Percentiles rank a stretch among this genome's conserved stretches.
Conservation (phyloP, 2,113 vertebrate genomes). For the Rhodinocichla rosea region DNA sequence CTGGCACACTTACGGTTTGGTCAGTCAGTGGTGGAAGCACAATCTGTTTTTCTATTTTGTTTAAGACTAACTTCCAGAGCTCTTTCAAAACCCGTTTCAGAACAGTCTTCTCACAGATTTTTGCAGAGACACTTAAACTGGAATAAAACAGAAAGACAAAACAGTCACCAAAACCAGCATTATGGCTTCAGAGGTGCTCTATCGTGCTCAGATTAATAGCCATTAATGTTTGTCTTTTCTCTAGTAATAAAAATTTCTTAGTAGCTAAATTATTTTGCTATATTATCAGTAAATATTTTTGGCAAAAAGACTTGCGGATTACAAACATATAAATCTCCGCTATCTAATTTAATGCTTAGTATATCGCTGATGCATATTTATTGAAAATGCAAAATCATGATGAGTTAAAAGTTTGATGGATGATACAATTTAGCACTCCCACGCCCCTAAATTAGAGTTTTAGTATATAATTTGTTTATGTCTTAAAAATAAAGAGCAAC, state of each 20-base stretch:
- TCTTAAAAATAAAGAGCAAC: neutral
- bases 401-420: neutral
- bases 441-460: neutral
- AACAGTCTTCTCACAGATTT: slow-evolving; percentile 99
- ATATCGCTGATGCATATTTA: neutral
- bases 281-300: neutral
- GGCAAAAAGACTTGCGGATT: neutral
- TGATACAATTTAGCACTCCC: neutral
- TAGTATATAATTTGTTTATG: neutral
- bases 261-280: neutral
- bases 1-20: slow-evolving; percentile 85
- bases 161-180: neutral
- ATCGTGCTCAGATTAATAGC: neutral
- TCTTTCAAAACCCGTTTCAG: slow-evolving; percentile 95
- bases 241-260: neutral
- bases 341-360: neutral
- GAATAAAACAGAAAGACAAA: slow-evolving; percentile 29
- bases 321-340: neutral
- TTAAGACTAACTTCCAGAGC: slow-evolving; percentile 95
- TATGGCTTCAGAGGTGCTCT: neutral
- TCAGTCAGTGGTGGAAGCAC: slow-evolving; percentile 92
- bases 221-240: neutral
- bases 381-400: neutral
- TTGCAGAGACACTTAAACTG: slow-evolving; percentile 94
- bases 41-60: slow-evolving; percentile 93